Percentiles rank a stretch among this genome's conserved stretches.
Evolutionary conservation across 2,888 invertebrate species (phyloP).

Genomic region (Rhyacophila evoluta): DNA sequence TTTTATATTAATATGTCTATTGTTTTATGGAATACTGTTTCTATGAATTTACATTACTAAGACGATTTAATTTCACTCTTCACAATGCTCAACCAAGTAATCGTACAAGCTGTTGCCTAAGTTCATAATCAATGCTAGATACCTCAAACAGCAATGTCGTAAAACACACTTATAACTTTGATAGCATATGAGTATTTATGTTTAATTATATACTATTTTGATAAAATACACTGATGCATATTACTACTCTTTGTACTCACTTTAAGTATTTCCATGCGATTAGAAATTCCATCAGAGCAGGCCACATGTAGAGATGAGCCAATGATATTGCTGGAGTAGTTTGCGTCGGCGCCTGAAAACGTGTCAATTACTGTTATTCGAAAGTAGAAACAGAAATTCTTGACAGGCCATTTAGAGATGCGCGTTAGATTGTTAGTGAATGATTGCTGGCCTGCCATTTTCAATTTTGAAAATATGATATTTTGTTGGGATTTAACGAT

Average conservation of each 20-base stretch:
- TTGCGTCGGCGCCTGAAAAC: slow-evolving; percentile 78
- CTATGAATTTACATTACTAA: too few relatives aligned
- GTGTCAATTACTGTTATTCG: not conserved
- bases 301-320: slow-evolving; percentile 87
- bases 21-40: too few relatives aligned
- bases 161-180: too few relatives aligned
- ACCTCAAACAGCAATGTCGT: too few relatives aligned
- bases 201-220: too few relatives aligned
- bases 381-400: not conserved
- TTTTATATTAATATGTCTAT: too few relatives aligned
- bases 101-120: too few relatives aligned
- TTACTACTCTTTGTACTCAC: slow-evolving; percentile 58
- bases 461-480: not conserved
- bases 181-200: too few relatives aligned
- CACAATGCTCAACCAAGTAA: too few relatives aligned
- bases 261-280: slow-evolving; percentile 73
- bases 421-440: slow-evolving; percentile 3
- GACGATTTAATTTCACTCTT: too few relatives aligned
- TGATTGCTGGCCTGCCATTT: not conserved
- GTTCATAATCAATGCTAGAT: too few relatives aligned
- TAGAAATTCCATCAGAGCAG: slow-evolving; percentile 82
- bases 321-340: slow-evolving; percentile 83
- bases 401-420: not conserved
- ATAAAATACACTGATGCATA: too few relatives aligned
- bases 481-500: not conserved